Evolutionary conservation across 2,888 invertebrate genomes (phyloP).

Genomic region (Clepsis dumicolana): DNA sequence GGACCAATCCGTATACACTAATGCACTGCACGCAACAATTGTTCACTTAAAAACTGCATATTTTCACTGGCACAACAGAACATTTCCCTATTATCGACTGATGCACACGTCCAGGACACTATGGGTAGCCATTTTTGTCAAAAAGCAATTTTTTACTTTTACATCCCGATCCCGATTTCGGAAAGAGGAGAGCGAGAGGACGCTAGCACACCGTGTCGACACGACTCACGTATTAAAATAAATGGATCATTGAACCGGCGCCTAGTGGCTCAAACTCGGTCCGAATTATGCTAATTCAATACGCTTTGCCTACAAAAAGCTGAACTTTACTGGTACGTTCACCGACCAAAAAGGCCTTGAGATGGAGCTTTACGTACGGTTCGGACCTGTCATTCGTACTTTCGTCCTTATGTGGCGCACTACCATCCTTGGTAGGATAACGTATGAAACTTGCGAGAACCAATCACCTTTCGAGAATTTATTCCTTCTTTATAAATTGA

Average conservation of each 20-base stretch:
- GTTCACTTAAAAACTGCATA: constrained; percentile 83
- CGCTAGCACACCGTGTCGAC: constrained; percentile 75
- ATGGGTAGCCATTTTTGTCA: constrained; percentile 82
- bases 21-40: constrained; percentile 82
- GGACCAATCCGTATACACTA: constrained; percentile 81
- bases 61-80: constrained; percentile 74
- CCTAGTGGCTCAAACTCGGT: constrained; percentile 50
- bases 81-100: constrained; percentile 75
- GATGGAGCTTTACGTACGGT: constrained; percentile 51
- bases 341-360: constrained; percentile 45
- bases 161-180: constrained; percentile 76
- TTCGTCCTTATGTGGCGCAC: constrained; percentile 65
- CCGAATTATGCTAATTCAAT: constrained; percentile 48
- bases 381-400: constrained; percentile 62
- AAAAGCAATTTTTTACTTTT: constrained; percentile 71
- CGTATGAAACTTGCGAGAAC: constrained; percentile 57
- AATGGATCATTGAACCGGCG: constrained; percentile 70
- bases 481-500: constrained; percentile 48
- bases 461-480: constrained; percentile 60
- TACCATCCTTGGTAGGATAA: constrained; percentile 67
- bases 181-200: constrained; percentile 73
- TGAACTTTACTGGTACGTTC: constrained; percentile 50
- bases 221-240: constrained; percentile 65
- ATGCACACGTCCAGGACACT: constrained; percentile 68
- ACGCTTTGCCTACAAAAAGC: constrained; percentile 17